Percentiles rank a stretch among this genome's conserved stretches.
phyloP scores from a whole-genome alignment of 2,888 invertebrate species.

The Agrilus cyanescens region DNA sequence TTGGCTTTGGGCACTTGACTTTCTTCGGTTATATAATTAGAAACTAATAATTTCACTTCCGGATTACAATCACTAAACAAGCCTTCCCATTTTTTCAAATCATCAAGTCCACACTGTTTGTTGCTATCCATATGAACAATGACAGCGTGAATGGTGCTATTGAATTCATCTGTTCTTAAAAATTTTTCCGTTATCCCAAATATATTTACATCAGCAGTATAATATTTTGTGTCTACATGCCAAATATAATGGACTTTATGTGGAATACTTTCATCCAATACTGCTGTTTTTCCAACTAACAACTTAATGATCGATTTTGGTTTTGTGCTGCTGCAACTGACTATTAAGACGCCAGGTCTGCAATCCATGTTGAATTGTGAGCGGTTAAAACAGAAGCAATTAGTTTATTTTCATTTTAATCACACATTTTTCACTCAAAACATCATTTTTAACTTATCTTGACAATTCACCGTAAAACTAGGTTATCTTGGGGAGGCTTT shows the following conservation, averaged over 20 bases:
- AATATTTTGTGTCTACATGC: constrained; percentile 61
- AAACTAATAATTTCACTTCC: constrained; percentile 47
- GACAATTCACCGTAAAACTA: too few relatives aligned
- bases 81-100: constrained; percentile 27
- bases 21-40: constrained; percentile 39
- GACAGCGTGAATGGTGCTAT: constrained; percentile 45
- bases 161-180: constrained; percentile 36
- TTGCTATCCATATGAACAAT: constrained; percentile 50
- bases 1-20: constrained; percentile 30
- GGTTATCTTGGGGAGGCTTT: too few relatives aligned
- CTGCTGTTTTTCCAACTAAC: constrained; percentile 25
- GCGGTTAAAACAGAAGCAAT: too few relatives aligned
- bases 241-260: constrained; percentile 33
- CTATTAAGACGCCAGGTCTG: constrained; percentile 29
- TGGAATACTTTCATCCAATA: constrained; percentile 17
- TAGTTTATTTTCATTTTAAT: too few relatives aligned
- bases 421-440: too few relatives aligned
- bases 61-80: constrained; percentile 27
- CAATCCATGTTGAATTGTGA: constrained; percentile 14
- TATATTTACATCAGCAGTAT: constrained; percentile 48
- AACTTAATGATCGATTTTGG: constrained; percentile 33
- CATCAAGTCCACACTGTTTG: constrained; percentile 35
- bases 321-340: constrained; percentile 32
- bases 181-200: constrained; percentile 39
- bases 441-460: too few relatives aligned